Evolutionary conservation across 2,888 invertebrate genomes (phyloP), one percentile per base, ranked within the genome.

Genomic region (Nymphalis c-album): DNA sequence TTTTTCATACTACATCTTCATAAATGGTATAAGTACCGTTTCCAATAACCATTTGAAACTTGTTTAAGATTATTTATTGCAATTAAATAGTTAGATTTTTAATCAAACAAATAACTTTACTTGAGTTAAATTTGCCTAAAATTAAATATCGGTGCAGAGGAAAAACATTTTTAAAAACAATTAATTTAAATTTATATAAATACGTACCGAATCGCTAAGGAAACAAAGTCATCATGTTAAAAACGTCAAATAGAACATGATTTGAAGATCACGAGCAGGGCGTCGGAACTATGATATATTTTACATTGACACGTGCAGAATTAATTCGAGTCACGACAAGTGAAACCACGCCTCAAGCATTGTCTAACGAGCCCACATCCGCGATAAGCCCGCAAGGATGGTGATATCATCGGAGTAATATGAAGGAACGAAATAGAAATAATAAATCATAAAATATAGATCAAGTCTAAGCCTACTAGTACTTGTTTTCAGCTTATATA

Each of bases 251-350:
- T 18, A n/a, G 26, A 35, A 82, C 84, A 74, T 70, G 72, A 75
- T 74, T 70, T 66, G 72, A 78, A 73, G 78, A 84, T 85, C 88
- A 86, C 85, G 85, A 82, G 72, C 77, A 73, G 76, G 76, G 78
- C 81, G 75, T 86, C 88, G 88, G 88, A 88, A 87, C 86, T 87
- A 78, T 76, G 74, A 72, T 68, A 70, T 70, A 64, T 83, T 76
- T 81, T 80, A 79, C 83, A 84, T 86, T 87, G 89, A 89, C 88
- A 87, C 86, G 85, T 83, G 84, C 83, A 83, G 82, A 85, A 87
- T 86, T 85, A 85, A 86, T 85, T 83, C 84, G 66, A 87, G 87
- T 90, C 90, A 90, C 90, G 90, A 88, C 79, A 74, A 78, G 78
- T 73, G 76, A 71, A 78, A 76, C 85, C 88, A 86, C 90, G 89